A percentile compares a stretch with the other conserved stretches of the same genome.
Evolutionary conservation across 2,797 vertebrate genomes (phyloP).

Genomic region (Syndactyla subalaris): DNA sequence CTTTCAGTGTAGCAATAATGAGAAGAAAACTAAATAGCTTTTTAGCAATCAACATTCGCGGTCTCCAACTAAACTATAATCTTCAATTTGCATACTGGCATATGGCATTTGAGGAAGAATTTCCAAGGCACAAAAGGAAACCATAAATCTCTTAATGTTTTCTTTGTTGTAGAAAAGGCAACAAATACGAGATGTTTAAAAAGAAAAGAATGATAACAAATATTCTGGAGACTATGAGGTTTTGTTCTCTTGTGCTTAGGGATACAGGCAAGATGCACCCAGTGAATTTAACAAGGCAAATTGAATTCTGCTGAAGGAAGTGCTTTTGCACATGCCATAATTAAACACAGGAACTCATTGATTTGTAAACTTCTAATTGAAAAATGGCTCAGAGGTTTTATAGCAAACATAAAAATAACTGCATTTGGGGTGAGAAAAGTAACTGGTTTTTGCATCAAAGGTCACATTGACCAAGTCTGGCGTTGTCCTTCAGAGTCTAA

Average conservation of each 20-base stretch:
- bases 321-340: background rate
- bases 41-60: slow-evolving; percentile 33
- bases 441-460: background rate
- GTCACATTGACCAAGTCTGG: background rate
- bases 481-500: background rate
- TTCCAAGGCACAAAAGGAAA: slow-evolving; percentile 21
- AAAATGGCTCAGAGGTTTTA: background rate
- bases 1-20: background rate
- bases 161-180: background rate
- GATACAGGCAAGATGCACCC: background rate
- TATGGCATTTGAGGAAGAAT: slow-evolving; percentile 19
- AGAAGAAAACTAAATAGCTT: slow-evolving; percentile 26
- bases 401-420: background rate
- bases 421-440: background rate
- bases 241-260: background rate
- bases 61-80: background rate
- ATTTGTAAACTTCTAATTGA: background rate
- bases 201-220: background rate
- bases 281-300: background rate
- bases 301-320: background rate
- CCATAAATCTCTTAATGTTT: slow-evolving; percentile 2
- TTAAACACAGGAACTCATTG: background rate
- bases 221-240: background rate
- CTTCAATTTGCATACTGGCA: background rate
- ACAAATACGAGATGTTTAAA: background rate